phyloP scores from a whole-genome alignment of 2,113 vertebrate species.

The Neodon shergylaensis region DNA sequence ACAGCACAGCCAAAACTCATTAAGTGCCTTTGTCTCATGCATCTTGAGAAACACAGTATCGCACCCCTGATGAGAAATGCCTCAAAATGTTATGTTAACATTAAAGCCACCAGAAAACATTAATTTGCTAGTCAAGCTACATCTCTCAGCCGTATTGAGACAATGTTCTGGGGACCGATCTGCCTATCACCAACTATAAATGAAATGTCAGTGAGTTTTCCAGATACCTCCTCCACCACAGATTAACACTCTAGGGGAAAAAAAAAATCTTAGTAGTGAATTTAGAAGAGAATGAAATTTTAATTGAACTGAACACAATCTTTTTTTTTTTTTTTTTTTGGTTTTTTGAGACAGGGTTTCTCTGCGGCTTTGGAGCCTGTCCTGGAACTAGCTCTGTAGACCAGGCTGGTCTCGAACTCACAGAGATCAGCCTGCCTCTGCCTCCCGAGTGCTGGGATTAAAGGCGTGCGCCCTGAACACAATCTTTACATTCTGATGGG shows the following conservation, averaged over 20 bases:
- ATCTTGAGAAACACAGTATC: slow-evolving; percentile 82
- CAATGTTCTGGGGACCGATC: slow-evolving; percentile 71
- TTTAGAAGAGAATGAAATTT: not conserved
- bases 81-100: slow-evolving; percentile 82
- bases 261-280: slow-evolving; percentile 61
- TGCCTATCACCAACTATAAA: slow-evolving; percentile 76
- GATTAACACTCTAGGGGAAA: slow-evolving; percentile 46
- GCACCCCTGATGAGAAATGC: slow-evolving; percentile 81
- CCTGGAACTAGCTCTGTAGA: too few relatives aligned
- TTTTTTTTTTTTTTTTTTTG: too few relatives aligned
- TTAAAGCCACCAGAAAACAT: slow-evolving; percentile 83
- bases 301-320: not conserved
- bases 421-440: too few relatives aligned
- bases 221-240: slow-evolving; percentile 67
- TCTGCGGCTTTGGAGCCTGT: too few relatives aligned
- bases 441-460: too few relatives aligned
- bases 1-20: slow-evolving; percentile 83
- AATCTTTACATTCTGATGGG: not conserved
- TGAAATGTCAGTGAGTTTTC: slow-evolving; percentile 78
- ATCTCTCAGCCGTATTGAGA: slow-evolving; percentile 80
- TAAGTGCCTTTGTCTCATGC: slow-evolving; percentile 82
- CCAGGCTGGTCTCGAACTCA: too few relatives aligned
- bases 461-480: too few relatives aligned
- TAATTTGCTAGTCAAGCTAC: slow-evolving; percentile 84
- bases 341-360: too few relatives aligned